Evolutionary conservation across 2,113 vertebrate genomes (phyloP).

Genomic region (Lampris incognitus): DNA sequence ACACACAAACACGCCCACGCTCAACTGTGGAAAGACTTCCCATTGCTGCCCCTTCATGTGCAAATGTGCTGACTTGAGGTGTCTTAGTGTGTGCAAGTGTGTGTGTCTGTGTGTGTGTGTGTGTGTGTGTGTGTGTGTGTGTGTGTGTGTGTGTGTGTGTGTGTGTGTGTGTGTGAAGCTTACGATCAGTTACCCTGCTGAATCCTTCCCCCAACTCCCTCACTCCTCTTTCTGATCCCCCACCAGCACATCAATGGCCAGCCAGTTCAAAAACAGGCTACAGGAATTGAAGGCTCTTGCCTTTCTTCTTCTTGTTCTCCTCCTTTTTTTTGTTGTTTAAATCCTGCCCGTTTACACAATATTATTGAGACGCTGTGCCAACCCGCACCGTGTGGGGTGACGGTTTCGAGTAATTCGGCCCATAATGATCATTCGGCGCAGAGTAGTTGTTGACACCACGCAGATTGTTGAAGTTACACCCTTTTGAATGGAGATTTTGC

Average conservation of each 20-base stretch:
- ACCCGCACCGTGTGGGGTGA: conserved; percentile 39
- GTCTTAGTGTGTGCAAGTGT: conserved; percentile 48
- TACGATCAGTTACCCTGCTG: conserved; percentile 50
- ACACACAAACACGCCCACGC: conserved; percentile 79
- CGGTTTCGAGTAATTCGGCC: conserved; percentile 41
- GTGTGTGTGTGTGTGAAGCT: conserved; percentile 35
- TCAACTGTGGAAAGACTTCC: conserved; percentile 69
- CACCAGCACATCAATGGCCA: conserved; percentile 46
- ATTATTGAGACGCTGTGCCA: conserved; percentile 30
- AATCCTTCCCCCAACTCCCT: conserved; percentile 60
- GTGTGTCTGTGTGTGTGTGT: conserved; percentile 17
- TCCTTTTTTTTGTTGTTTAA: neutral
- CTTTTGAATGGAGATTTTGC: conserved; percentile 31
- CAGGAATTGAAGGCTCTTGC: conserved; percentile 2
- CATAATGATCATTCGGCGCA: conserved; percentile 50
- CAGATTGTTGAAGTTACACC: conserved; percentile 34
- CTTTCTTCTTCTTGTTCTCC: neutral
- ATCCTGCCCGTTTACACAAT: conserved; percentile 44
- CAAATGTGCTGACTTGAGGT: conserved; percentile 74
- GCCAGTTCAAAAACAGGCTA: conserved; percentile 16
- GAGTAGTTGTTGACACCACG: conserved; percentile 43
- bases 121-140: conserved; percentile 33
- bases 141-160: conserved; percentile 17
- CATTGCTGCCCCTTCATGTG: conserved; percentile 76
- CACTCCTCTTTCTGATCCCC: conserved; percentile 40